Evolutionary conservation across 2,113 vertebrate species (phyloP).

Genomic region (Ranitomeya imitator): DNA sequence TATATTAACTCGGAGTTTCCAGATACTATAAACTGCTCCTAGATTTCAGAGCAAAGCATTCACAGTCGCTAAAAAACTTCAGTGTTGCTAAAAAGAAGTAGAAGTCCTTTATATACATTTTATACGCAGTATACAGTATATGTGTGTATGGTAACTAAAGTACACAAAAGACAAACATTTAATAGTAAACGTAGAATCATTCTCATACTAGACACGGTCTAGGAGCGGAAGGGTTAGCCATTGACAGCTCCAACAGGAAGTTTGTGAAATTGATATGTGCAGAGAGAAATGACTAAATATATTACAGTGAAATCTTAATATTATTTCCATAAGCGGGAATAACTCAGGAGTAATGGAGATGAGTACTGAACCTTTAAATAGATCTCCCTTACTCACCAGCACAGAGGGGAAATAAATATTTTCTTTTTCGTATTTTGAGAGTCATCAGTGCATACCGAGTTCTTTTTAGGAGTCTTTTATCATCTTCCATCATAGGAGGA

Average conservation of each 20-base stretch:
- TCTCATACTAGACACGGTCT: background rate
- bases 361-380: conserved; percentile 81
- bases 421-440: conserved; percentile 74
- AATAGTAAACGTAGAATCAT: background rate
- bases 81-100: no score
- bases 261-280: conserved; percentile 73
- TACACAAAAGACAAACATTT: no score
- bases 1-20: no score
- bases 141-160: no score
- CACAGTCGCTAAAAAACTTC: no score
- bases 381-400: conserved; percentile 80
- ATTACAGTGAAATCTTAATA: conserved; percentile 70
- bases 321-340: conserved; percentile 84
- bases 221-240: background rate
- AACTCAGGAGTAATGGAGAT: conserved; percentile 73
- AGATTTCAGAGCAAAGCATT: no score
- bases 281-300: conserved; percentile 77
- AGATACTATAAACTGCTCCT: no score
- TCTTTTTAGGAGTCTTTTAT: conserved; percentile 68
- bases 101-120: no score
- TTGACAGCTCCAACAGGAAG: conserved; percentile 66
- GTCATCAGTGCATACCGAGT: conserved; percentile 72
- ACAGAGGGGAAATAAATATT: conserved; percentile 84
- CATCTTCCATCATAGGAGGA: conserved; percentile 52
- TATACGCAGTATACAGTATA: no score